Conservation (phyloP, 2,888 invertebrate genomes). For the Emmelina monodactyla region DNA sequence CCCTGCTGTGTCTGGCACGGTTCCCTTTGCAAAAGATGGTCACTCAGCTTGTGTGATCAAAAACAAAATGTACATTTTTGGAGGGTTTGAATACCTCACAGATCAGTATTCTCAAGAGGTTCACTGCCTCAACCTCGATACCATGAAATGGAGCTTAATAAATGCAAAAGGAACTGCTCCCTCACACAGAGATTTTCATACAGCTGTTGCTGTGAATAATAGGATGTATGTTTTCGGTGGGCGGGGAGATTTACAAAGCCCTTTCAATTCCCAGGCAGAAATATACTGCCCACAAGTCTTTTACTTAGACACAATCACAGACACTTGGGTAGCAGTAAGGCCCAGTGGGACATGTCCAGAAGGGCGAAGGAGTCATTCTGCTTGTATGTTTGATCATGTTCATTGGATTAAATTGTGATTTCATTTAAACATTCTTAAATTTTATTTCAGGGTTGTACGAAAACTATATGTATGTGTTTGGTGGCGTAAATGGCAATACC, state of each 20-base stretch:
- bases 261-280: constrained; percentile 68
- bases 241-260: constrained; percentile 73
- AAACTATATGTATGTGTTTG: constrained; percentile 85
- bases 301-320: constrained; percentile 75
- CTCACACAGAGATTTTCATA: constrained; percentile 86
- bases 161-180: constrained; percentile 71
- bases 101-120: constrained; percentile 83
- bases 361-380: constrained; percentile 89
- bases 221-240: constrained; percentile 93
- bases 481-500: constrained; percentile 83
- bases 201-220: constrained; percentile 78
- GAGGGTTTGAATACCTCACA: constrained; percentile 87
- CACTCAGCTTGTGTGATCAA: constrained; percentile 86
- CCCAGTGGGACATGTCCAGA: constrained; percentile 71
- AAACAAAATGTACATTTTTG: constrained; percentile 87
- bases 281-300: constrained; percentile 80
- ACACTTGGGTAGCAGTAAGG: constrained; percentile 73
- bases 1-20: constrained; percentile 70
- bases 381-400: too few species aligned
- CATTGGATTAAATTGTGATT: too few species aligned
- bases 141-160: constrained; percentile 75
- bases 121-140: constrained; percentile 76
- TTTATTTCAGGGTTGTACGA: constrained; percentile 73
- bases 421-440: constrained; percentile 2
- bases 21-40: constrained; percentile 88